Evolutionary conservation across 1,140 invertebrate genomes (phyloP), one percentile per base, ranked within the genome.

Genomic region (Akabosia matsudoensis): DNA sequence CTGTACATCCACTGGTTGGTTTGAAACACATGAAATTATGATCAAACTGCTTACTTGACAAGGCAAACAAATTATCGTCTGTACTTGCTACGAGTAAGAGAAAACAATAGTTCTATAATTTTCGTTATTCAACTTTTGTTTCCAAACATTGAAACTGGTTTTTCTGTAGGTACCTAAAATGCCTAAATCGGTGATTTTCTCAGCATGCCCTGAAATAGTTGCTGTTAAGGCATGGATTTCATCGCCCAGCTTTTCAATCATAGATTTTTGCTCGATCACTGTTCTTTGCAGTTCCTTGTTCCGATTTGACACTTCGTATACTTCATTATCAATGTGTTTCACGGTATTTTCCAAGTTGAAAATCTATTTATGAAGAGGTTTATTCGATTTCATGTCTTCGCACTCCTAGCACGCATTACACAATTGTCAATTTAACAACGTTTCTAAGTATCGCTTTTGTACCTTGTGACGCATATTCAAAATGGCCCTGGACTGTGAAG

Each of bases 351-450:
- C 61, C 28, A 67, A 10, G 4, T 7, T 30, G n/a, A 67, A 67
- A 4, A 67, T 67, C 61, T 67, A 24, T 22, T 16, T 22, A n/a
- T 4, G 4, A 61, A 61, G 24, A n/a, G 24, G 24, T 10, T 61
- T 61, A 61, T n/a, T n/a, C n/a, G n/a, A 61, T 61, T 61, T 24
- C 54, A 61, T n/a, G 24, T 14, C 45, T 51, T 51, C n/a, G n/a
- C 45, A 51, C 45, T n/a, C n/a, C n/a, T n/a, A n/a, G 61, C 28
- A 31, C 24, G 54, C 3, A 13, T 56, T 56, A n/a, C 28, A 67
- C n/a, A 31, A 16, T 28, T 67, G 61, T 4, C 22, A 45, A 67
- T 31, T 3, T 30, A 67, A 30, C 4, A 1, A 30, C 1, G 54
- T 56, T 16, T 22, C 3, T 13, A 56, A 67, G 3, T 30, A 30